phyloP scores from a whole-genome alignment of 2,888 invertebrate species.

The Panorpa germanica region DNA sequence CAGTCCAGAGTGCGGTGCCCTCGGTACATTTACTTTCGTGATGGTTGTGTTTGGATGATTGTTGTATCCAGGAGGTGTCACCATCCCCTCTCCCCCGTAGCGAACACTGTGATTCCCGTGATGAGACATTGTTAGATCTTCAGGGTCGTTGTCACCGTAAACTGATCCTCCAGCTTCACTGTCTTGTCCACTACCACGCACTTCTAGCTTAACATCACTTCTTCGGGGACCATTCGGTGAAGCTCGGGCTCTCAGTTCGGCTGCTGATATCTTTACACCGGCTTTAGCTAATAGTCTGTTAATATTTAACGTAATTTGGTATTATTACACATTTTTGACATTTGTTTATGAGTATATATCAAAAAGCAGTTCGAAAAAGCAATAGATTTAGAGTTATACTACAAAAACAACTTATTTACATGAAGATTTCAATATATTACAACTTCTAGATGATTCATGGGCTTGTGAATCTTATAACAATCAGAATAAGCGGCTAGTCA shows the following conservation, averaged over 20 bases:
- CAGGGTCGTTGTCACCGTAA: conserved; percentile 66
- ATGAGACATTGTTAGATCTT: conserved; percentile 55
- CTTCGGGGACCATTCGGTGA: conserved; percentile 60
- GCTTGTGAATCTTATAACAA: too few species aligned
- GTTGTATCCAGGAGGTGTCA: too few species aligned
- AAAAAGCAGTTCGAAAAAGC: too few species aligned
- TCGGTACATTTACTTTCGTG: conserved; percentile 39
- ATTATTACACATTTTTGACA: neutral
- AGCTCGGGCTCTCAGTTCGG: conserved; percentile 64
- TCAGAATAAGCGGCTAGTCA: too few species aligned
- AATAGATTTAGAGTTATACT: too few species aligned
- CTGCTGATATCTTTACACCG: conserved; percentile 70
- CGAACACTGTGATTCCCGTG: conserved; percentile 26
- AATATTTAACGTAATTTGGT: conserved; percentile 8
- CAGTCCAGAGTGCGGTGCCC: too few species aligned
- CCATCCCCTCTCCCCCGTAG: conserved; percentile 5
- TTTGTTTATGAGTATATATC: too few species aligned
- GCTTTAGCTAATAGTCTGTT: conserved; percentile 65
- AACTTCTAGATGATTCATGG: too few species aligned
- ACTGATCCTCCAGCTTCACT: conserved; percentile 54
- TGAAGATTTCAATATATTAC: too few species aligned
- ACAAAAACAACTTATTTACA: too few species aligned
- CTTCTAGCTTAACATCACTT: conserved; percentile 58
- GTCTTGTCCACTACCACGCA: conserved; percentile 45
- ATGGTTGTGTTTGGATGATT: conserved; percentile 42